A percentile compares a stretch with the other conserved stretches of the same genome.
Conservation (phyloP, 37 sponge, comb jelly and placozoan genomes). For the Beroe forskalii region DNA sequence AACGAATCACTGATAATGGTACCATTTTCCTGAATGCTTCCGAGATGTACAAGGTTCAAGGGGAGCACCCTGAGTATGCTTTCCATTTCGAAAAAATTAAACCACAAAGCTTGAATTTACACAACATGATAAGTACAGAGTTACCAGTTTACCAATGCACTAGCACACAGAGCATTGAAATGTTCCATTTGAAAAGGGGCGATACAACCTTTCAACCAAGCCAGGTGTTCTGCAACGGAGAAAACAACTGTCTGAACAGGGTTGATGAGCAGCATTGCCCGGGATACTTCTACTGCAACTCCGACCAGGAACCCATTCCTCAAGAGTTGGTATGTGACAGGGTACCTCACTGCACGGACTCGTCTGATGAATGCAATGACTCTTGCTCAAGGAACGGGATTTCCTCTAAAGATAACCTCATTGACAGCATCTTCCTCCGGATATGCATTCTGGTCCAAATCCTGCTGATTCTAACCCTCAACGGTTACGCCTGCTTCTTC, state of each 20-base stretch:
- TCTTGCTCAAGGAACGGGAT: neutral
- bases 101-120: no score
- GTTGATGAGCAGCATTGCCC: constrained; percentile 48
- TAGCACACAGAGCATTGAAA: neutral
- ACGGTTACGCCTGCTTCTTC: neutral
- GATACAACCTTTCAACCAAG: neutral
- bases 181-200: neutral
- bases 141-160: constrained; percentile 13
- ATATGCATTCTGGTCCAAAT: neutral
- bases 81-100: constrained; percentile 1
- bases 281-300: neutral
- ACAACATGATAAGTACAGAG: neutral
- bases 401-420: neutral
- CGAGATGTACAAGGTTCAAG: neutral
- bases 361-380: neutral
- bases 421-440: neutral
- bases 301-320: neutral
- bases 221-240: neutral
- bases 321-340: neutral
- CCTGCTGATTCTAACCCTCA: neutral
- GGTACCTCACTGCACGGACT: neutral
- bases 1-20: neutral
- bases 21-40: neutral
- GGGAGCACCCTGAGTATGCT: neutral
- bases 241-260: neutral